phyloP scores from a whole-genome alignment of 1,140 invertebrate species.

The Hyles euphorbiae region DNA sequence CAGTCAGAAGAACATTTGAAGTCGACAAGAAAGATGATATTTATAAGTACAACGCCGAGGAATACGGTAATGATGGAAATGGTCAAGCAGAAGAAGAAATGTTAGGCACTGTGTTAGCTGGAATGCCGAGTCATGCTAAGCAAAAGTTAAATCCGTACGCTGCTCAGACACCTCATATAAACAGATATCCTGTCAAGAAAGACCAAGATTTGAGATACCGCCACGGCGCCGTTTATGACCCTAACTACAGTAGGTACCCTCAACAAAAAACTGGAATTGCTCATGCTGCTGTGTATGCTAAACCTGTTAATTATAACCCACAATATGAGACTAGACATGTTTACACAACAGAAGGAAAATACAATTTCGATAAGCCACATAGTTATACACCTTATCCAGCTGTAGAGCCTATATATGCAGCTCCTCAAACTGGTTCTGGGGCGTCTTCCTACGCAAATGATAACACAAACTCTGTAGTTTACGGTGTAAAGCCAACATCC shows the following conservation, averaged over 20 bases:
- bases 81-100: slow-evolving; percentile 85
- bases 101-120: slow-evolving; percentile 82
- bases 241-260: slow-evolving; percentile 57
- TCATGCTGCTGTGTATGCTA: slow-evolving; percentile 67
- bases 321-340: slow-evolving; percentile 61
- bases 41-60: slow-evolving; percentile 79
- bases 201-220: slow-evolving; percentile 68
- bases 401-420: slow-evolving; percentile 68
- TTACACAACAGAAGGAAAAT: slow-evolving; percentile 55
- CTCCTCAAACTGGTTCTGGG: slow-evolving; percentile 49
- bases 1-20: slow-evolving; percentile 81
- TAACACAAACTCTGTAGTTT: slow-evolving; percentile 56
- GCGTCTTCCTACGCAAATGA: slow-evolving; percentile 52
- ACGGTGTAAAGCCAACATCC: slow-evolving; percentile 57
- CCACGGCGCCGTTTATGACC: slow-evolving; percentile 60
- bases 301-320: slow-evolving; percentile 59
- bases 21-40: slow-evolving; percentile 78
- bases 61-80: slow-evolving; percentile 78
- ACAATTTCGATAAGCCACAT: slow-evolving; percentile 38
- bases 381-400: slow-evolving; percentile 54
- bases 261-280: slow-evolving; percentile 70
- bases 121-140: slow-evolving; percentile 78
- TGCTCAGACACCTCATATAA: slow-evolving; percentile 55
- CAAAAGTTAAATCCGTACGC: slow-evolving; percentile 68
- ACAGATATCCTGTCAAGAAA: slow-evolving; percentile 63